phyloP scores from a whole-genome alignment of 2,888 invertebrate species.

The Pseudanteris insignis region DNA sequence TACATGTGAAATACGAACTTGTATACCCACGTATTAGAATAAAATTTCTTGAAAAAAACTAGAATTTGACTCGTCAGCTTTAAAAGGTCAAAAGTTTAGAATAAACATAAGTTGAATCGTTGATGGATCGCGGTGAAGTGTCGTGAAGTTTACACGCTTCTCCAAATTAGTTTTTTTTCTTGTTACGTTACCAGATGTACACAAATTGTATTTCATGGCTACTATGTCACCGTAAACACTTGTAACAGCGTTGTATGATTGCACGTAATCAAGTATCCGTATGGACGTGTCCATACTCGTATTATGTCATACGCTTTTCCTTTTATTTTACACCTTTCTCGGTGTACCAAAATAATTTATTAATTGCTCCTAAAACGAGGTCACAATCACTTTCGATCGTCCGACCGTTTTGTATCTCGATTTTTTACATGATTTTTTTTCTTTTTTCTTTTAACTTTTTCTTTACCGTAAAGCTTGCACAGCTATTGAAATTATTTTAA shows the following conservation, averaged over 20 bases:
- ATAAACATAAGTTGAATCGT: slow-evolving; percentile 5
- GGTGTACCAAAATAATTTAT: slow-evolving; percentile 20
- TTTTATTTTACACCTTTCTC: slow-evolving; percentile 32
- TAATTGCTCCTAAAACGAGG: slow-evolving; percentile 14
- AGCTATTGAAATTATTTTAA: no score
- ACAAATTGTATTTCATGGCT: slow-evolving; percentile 34
- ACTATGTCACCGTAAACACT: slow-evolving; percentile 30
- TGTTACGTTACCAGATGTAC: not conserved
- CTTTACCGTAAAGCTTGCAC: no score
- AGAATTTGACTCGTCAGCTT: no score
- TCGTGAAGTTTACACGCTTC: not conserved
- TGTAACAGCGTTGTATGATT: slow-evolving; percentile 34
- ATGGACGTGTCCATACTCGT: slow-evolving; percentile 20
- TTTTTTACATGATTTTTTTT: no score
- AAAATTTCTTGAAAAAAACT: no score
- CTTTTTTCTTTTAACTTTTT: no score
- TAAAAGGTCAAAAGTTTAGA: no score
- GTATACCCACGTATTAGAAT: no score
- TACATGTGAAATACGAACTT: not conserved
- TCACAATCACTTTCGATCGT: no score
- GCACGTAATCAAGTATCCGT: slow-evolving; percentile 21
- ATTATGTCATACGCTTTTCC: slow-evolving; percentile 25
- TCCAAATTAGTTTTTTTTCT: not conserved
- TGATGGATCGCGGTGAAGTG: not conserved
- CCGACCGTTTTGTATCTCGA: no score